Evolutionary conservation across 2,797 vertebrate species (phyloP), one percentile per base, ranked within the genome.

Genomic region (Semaprochilodus insignis): DNA sequence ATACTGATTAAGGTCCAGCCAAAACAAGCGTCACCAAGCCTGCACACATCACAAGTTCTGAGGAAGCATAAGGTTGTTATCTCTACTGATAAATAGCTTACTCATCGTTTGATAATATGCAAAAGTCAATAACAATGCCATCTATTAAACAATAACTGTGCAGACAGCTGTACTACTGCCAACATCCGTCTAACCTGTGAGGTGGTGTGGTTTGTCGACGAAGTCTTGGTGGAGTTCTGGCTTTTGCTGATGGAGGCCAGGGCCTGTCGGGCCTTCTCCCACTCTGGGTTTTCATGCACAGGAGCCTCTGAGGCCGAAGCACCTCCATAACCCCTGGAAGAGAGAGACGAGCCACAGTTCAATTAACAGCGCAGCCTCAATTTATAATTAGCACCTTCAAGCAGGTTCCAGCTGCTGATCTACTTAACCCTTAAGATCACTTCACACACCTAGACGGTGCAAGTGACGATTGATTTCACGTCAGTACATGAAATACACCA

Each of bases 191-290:
- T 92, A 82, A 96, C 95, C 93, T 97, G 96, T 59, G 94, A 83
- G 40, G 88, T 81, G 40, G 90, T 85, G 79, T 88, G 89, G 69
- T 88, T 94, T 16, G 92, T 91, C 89, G 88, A 91, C 54, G 95
- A 77, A 27, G 90, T 82, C 89, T 97, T 94, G 16, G 93, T 89
- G 0, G 94, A 72, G 11, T 85, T 94, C 65, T 91, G 96, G 21
- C 92, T 95, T 88, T 98, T 98, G 89, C 91, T 97, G 82, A 98
- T 98, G 71, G 96, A 97, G 11, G 97, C 97, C 71, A 98, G 89
- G 1, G 97, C 97, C 90, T 97, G 97, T 63, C 97, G 92, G 31
- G 97, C 97, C 76, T 97, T 98, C 91, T 98, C 97, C 97, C 97
- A 98, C 89, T 98, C 97, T 0, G 97, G 97, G 81, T 97, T 98